A percentile compares a stretch with the other conserved stretches of the same genome.
Evolutionary conservation across 2,113 vertebrate species (phyloP).

Genomic region (Chloropsis hardwickii): DNA sequence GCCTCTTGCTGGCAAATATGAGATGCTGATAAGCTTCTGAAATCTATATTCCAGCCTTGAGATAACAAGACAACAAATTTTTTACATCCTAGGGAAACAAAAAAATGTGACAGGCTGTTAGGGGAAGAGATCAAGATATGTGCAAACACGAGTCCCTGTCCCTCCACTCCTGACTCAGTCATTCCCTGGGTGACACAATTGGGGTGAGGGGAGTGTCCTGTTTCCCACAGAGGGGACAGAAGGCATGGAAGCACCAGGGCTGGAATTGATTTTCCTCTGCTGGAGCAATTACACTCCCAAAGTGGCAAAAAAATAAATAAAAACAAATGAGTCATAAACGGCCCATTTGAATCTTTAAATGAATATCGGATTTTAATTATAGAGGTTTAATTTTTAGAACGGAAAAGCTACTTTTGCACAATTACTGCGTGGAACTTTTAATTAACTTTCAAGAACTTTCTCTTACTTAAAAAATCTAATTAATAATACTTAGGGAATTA

Average conservation of each 20-base stretch:
- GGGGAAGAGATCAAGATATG: neutral
- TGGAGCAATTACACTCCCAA: neutral
- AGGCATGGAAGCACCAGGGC: neutral
- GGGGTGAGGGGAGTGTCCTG: neutral
- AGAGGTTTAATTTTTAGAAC: slow-evolving; percentile 76
- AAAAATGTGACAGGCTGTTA: neutral
- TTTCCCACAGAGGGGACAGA: neutral
- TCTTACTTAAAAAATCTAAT: slow-evolving; percentile 71
- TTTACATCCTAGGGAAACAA: neutral
- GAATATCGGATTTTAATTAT: slow-evolving; percentile 77
- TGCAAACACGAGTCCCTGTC: neutral
- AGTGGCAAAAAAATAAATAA: slow-evolving; percentile 51
- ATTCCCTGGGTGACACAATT: neutral
- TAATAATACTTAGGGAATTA: slow-evolving; percentile 73
- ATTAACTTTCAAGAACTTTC: slow-evolving; percentile 81
- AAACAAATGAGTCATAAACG: slow-evolving; percentile 73
- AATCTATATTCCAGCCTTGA: neutral
- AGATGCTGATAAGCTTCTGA: neutral
- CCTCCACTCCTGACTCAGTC: neutral
- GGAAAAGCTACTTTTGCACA: slow-evolving; percentile 73
- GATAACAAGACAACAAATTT: neutral
- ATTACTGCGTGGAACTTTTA: slow-evolving; percentile 76
- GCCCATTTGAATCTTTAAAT: slow-evolving; percentile 64
- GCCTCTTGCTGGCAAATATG: neutral
- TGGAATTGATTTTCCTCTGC: neutral